Evolutionary conservation across 2,113 vertebrate species (phyloP).

Genomic region (Piprites chloris): DNA sequence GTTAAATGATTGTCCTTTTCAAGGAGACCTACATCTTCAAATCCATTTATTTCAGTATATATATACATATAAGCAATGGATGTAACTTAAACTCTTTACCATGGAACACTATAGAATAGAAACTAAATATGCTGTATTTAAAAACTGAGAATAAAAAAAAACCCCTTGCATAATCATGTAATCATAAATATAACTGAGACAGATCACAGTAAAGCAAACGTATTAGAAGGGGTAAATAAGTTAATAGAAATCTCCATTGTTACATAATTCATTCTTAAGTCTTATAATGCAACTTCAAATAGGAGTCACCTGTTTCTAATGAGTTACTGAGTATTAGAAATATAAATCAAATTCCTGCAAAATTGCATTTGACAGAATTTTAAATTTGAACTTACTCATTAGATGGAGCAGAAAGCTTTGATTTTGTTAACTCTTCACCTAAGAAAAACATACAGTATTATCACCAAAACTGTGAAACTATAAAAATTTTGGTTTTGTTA

Average conservation of each 20-base stretch:
- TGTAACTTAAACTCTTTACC: background rate
- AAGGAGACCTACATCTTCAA: background rate
- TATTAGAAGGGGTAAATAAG: background rate
- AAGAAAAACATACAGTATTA: slow-evolving; percentile 47
- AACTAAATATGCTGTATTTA: background rate
- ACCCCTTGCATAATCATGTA: background rate
- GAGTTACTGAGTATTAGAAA: background rate
- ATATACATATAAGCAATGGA: background rate
- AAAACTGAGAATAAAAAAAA: background rate
- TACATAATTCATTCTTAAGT: background rate
- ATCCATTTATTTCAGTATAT: background rate
- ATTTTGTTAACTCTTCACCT: slow-evolving; percentile 91
- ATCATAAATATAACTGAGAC: background rate
- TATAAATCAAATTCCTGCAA: background rate
- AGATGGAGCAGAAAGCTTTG: slow-evolving; percentile 73
- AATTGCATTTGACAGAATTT: background rate
- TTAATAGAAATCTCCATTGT: background rate
- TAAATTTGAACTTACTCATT: slow-evolving; percentile 84
- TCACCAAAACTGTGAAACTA: background rate
- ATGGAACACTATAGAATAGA: background rate
- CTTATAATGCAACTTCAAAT: background rate
- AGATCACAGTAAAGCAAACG: background rate
- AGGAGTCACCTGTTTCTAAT: background rate
- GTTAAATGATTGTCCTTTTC: background rate
- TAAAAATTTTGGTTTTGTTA: slow-evolving; percentile 1